Evolutionary conservation across 2,113 vertebrate genomes (phyloP), one percentile per base, ranked within the genome.

Genomic region (Chroicocephalus ridibundus): DNA sequence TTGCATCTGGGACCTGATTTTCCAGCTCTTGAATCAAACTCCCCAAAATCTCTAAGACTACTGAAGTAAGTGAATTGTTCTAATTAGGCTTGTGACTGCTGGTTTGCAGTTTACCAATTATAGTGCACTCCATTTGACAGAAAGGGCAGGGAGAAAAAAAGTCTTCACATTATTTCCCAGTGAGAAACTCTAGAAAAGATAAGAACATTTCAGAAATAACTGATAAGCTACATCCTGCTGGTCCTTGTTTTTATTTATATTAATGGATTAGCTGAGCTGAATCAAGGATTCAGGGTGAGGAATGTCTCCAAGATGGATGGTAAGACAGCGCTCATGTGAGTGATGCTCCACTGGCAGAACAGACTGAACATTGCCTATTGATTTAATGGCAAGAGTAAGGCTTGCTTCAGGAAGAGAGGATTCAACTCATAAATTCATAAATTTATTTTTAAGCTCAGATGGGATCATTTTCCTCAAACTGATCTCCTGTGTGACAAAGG

Each of bases 151-250:
- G 36, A 9, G 0, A 2, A 13, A 60, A 44, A 46, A 31, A 61
- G 6, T 21, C 78, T 62, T 25, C 38, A 51, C n/a, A 34, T 92
- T 78, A 93, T 88, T 93, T 96, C 89, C 75, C 68, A 86, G 55
- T 64, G 64, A 95, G 84, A 90, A 93, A 90, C 22, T 62, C 66
- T 78, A 44, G 38, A 66, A 77, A 49, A 95, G 85, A 94, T 93
- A 96, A 94, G 85, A 86, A 84, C 68, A 81, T 90, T 94, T 94
- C 85, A 90, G 88, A 72, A 96, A 92, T 93, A 86, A 88, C 76
- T 95, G 91, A 90, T 94, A 90, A 94, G 6, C 14, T 83, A 86
- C 81, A 97, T 96, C 91, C 87, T 93, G 74, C 31, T 87, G 27
- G 26, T 82, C 19, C 78, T 95, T 87, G 44, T 42, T 93, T 95